These are phyloP conservation scores for Melinopterus prodromus DNA, from an alignment of 2,888 invertebrate genomes.

Conservation along the genomic window DNA sequence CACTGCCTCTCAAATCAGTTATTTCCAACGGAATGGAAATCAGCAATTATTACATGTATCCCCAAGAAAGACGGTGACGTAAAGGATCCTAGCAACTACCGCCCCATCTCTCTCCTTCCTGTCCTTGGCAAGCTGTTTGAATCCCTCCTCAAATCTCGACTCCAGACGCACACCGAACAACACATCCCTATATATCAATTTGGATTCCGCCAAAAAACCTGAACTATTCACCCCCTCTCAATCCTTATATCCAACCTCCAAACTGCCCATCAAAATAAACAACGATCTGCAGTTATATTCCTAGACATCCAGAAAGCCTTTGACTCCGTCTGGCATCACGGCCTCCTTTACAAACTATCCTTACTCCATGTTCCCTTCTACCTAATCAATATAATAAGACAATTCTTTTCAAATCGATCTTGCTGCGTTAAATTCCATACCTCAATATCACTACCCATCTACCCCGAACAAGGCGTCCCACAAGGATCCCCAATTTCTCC, in stretches of 20 bases:
- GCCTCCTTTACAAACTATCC: slow-evolving; percentile 27
- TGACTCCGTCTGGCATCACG: slow-evolving; percentile 31
- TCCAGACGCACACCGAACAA: not conserved
- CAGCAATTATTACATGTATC: not conserved
- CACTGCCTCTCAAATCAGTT: not conserved
- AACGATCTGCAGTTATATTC: slow-evolving; percentile 21
- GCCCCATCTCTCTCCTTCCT: not conserved
- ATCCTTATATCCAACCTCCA: slow-evolving; percentile 25
- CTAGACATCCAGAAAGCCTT: slow-evolving; percentile 36
- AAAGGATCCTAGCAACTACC: not conserved
- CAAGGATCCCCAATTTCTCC: no score
- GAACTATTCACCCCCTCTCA: not conserved
- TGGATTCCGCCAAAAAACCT: not conserved
- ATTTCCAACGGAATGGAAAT: not conserved
- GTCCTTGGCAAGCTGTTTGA: not conserved
- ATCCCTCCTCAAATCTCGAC: not conserved
- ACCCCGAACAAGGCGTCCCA: no score
- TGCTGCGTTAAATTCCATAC: not conserved
- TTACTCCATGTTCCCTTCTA: slow-evolving; percentile 14
- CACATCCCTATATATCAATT: not conserved
- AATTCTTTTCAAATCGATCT: slow-evolving; percentile 7
- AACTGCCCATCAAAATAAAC: slow-evolving; percentile 8
- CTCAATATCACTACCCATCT: not conserved
- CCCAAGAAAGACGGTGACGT: not conserved
- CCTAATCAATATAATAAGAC: slow-evolving; percentile 6